phyloP scores from a whole-genome alignment of 2,113 vertebrate species.

The Daphoenositta chrysoptera region DNA sequence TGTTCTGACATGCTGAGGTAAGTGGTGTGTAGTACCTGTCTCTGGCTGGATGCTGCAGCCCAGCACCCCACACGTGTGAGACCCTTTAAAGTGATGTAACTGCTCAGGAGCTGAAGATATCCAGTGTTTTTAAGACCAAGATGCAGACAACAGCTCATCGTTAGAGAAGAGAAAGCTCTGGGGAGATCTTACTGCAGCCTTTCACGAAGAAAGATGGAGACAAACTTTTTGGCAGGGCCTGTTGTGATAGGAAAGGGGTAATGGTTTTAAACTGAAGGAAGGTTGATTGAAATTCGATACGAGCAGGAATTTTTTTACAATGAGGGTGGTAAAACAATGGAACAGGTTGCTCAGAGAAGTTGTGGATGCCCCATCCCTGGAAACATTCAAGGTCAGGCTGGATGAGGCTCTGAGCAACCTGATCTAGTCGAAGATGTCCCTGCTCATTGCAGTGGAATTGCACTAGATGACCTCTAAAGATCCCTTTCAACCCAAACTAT shows the following conservation, averaged over 20 bases:
- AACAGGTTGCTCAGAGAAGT: background rate
- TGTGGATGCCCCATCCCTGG: background rate
- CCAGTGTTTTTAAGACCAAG: background rate
- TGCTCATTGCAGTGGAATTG: background rate
- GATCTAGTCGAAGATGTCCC: background rate
- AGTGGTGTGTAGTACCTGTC: background rate
- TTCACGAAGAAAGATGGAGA: background rate
- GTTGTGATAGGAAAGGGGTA: background rate
- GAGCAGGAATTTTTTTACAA: background rate
- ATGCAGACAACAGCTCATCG: background rate
- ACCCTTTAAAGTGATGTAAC: background rate
- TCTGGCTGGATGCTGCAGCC: background rate
- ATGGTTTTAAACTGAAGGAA: background rate
- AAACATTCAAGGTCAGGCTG: background rate
- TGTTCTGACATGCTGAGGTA: background rate
- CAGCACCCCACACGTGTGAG: background rate
- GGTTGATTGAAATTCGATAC: background rate
- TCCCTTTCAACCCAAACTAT: background rate
- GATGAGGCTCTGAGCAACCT: background rate
- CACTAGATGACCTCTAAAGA: background rate
- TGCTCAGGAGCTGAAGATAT: background rate
- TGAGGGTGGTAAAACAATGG: background rate
- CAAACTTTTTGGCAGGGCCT: background rate
- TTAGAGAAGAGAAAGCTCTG: background rate
- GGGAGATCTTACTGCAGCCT: background rate